Evolutionary conservation across 1,140 invertebrate species (phyloP).

Genomic region (Cyrtorhinus lividipennis): DNA sequence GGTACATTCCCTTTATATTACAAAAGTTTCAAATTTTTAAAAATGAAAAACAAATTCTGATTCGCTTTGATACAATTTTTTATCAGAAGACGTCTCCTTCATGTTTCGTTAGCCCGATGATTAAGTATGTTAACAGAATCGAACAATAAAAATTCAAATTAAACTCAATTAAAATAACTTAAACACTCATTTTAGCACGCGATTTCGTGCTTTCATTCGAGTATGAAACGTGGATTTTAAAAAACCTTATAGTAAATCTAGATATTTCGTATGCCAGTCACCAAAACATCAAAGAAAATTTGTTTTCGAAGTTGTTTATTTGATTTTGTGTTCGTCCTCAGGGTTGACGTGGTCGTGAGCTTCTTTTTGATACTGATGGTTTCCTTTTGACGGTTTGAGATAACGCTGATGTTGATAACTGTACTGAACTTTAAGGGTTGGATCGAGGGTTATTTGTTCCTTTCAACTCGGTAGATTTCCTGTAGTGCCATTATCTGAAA

Average conservation of each 20-base stretch:
- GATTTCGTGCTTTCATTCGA: too few relatives aligned
- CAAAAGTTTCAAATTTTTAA: too few relatives aligned
- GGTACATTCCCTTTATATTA: background rate
- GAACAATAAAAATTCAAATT: too few relatives aligned
- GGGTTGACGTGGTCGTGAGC: background rate
- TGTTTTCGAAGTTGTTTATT: background rate
- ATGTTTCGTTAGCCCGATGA: too few relatives aligned
- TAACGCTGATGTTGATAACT: too few relatives aligned
- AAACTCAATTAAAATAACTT: background rate
- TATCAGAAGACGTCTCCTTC: too few relatives aligned
- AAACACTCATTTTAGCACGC: background rate
- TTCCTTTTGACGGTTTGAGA: background rate
- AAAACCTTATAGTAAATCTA: too few relatives aligned
- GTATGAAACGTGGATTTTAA: too few relatives aligned
- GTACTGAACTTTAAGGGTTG: background rate
- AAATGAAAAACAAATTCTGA: too few relatives aligned
- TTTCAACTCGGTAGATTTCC: background rate
- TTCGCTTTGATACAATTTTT: too few relatives aligned
- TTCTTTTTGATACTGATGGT: background rate
- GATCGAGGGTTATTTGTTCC: background rate
- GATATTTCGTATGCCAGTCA: background rate
- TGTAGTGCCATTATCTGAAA: background rate
- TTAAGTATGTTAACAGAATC: too few relatives aligned
- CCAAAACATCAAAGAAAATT: conserved; percentile 1
- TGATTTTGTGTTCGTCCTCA: background rate